Percentiles rank a stretch among this genome's conserved stretches.
phyloP scores from a whole-genome alignment of 2,113 vertebrate genomes.

The Ancistrus triradiatus region DNA sequence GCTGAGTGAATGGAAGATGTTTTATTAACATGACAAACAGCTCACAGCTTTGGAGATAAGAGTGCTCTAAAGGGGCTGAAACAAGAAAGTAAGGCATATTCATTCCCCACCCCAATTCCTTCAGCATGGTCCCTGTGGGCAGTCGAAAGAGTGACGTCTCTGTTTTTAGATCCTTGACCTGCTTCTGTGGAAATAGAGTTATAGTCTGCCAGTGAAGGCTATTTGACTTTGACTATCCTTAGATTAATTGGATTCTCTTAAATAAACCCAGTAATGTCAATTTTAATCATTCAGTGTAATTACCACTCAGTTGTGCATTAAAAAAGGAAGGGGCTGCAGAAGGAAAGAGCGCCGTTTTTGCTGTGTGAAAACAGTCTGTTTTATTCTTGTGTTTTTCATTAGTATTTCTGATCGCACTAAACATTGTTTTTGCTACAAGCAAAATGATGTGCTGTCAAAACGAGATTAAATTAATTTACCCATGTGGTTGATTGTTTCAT shows the following conservation, averaged over 20 bases:
- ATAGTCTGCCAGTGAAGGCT: constrained; percentile 56
- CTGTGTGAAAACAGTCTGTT: background rate
- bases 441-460: background rate
- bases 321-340: constrained; percentile 19
- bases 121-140: constrained; percentile 31
- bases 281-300: constrained; percentile 71
- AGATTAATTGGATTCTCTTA: constrained; percentile 61
- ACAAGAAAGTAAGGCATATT: constrained; percentile 21
- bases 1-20: constrained; percentile 22
- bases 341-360: background rate
- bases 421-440: background rate
- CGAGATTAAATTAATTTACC: background rate
- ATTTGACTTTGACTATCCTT: constrained; percentile 46
- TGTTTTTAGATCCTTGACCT: constrained; percentile 50
- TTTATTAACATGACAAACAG: constrained; percentile 46
- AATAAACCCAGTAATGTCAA: constrained; percentile 65
- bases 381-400: background rate
- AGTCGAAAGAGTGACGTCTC: constrained; percentile 43
- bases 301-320: constrained; percentile 57
- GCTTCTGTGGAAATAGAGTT: constrained; percentile 50
- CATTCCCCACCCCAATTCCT: constrained; percentile 31
- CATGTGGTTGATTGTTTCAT: too few species aligned
- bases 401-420: background rate
- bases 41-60: constrained; percentile 37
- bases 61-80: constrained; percentile 10